These are phyloP conservation scores for Carassius carassius DNA, from an alignment of 2,113 vertebrate genomes.

Conservation along the genomic window DNA sequence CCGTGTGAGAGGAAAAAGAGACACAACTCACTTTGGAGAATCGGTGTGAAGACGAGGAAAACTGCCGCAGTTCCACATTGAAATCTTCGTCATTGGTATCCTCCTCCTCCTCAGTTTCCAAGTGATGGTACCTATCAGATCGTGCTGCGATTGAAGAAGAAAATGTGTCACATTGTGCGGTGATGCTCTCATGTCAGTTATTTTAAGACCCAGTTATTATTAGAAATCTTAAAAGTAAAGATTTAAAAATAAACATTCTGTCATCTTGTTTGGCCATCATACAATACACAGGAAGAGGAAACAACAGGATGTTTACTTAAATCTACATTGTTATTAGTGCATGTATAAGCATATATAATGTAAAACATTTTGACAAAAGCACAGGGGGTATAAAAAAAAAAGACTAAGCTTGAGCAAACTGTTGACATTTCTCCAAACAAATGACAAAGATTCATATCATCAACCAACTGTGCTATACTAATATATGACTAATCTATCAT, in stretches of 20 bases:
- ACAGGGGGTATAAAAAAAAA: neutral
- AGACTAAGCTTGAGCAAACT: neutral
- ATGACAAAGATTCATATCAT: conserved; percentile 3
- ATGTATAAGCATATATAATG: too few species aligned
- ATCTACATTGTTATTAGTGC: neutral
- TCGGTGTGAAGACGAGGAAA: conserved; percentile 93
- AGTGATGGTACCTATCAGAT: conserved; percentile 95
- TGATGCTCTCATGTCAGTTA: neutral
- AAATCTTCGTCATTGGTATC: conserved; percentile 97
- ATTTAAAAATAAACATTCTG: neutral
- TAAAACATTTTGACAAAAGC: too few species aligned
- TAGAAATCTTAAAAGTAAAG: too few species aligned
- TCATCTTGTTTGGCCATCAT: neutral
- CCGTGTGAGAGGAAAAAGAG: neutral
- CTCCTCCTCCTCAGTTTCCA: conserved; percentile 96
- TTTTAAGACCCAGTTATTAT: neutral
- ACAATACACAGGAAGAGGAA: neutral
- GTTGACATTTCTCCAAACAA: neutral
- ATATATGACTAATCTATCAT: conserved; percentile 16
- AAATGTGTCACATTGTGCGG: neutral
- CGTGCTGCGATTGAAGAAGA: conserved; percentile 77
- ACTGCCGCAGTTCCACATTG: conserved; percentile 93
- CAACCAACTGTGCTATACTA: neutral
- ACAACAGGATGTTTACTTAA: neutral
- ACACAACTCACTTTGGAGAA: conserved; percentile 89